Conservation (phyloP, 1,140 invertebrate species). For the Drosophila asahinai region DNA sequence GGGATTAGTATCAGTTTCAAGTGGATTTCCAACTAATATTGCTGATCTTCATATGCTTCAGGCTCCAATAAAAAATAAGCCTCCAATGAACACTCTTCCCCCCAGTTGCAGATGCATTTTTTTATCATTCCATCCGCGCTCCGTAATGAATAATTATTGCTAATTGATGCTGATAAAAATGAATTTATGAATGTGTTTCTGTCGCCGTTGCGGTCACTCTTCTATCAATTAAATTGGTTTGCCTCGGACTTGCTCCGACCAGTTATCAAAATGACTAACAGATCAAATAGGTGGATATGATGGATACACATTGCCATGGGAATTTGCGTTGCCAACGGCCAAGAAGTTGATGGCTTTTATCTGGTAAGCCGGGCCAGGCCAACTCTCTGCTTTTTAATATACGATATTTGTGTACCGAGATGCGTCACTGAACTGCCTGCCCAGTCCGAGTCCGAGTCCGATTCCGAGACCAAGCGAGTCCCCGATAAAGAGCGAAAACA, state of each 20-base stretch:
- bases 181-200: slow-evolving; percentile 72
- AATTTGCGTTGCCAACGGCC: slow-evolving; percentile 49
- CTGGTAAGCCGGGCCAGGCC: neutral
- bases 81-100: neutral
- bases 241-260: slow-evolving; percentile 31
- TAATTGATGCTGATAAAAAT: slow-evolving; percentile 81
- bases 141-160: slow-evolving; percentile 76
- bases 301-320: slow-evolving; percentile 43
- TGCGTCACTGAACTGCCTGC: slow-evolving; percentile 37
- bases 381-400: slow-evolving; percentile 22
- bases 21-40: no score
- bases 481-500: slow-evolving; percentile 42
- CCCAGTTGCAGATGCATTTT: neutral
- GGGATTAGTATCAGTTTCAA: neutral
- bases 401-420: slow-evolving; percentile 41
- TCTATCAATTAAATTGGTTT: slow-evolving; percentile 75
- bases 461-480: neutral
- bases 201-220: slow-evolving; percentile 39
- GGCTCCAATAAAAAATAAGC: neutral
- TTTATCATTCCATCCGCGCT: slow-evolving; percentile 23
- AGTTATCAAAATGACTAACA: slow-evolving; percentile 19
- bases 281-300: slow-evolving; percentile 14
- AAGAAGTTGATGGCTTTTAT: slow-evolving; percentile 29
- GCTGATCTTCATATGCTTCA: neutral
- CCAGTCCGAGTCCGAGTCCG: slow-evolving; percentile 1